Conservation (phyloP, 1,140 invertebrate genomes). For the Polypedilum pembai region DNA sequence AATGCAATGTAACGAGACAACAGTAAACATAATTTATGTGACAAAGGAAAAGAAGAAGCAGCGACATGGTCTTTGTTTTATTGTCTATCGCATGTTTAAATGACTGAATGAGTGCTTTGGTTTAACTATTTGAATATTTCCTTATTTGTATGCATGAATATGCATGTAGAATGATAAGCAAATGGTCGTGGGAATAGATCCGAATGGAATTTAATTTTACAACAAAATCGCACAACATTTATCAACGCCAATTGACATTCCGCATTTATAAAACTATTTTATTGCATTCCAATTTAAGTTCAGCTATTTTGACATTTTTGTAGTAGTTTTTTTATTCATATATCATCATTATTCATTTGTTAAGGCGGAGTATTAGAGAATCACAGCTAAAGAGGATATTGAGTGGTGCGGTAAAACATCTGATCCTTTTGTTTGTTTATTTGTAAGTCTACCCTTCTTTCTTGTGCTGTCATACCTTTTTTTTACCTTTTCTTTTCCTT, state of each 20-base stretch:
- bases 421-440: neutral
- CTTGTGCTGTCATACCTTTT: neutral
- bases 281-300: no score
- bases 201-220: neutral
- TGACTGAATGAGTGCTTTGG: neutral
- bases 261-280: no score
- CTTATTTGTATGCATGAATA: no score
- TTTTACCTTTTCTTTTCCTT: neutral
- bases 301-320: no score
- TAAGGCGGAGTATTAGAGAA: no score
- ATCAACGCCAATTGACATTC: neutral
- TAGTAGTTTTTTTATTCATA: no score
- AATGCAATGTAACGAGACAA: no score
- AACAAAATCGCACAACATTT: neutral
- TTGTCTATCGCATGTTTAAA: neutral
- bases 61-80: neutral
- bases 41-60: neutral
- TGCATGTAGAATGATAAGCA: neutral
- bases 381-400: neutral
- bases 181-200: slow-evolving; percentile 16
- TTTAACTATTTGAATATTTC: neutral
- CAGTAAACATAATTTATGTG: neutral
- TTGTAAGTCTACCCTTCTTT: neutral
- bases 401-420: neutral
- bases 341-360: no score